Evolutionary conservation across 2,888 invertebrate species (phyloP).

Genomic region (Adelphocoris suturalis): DNA sequence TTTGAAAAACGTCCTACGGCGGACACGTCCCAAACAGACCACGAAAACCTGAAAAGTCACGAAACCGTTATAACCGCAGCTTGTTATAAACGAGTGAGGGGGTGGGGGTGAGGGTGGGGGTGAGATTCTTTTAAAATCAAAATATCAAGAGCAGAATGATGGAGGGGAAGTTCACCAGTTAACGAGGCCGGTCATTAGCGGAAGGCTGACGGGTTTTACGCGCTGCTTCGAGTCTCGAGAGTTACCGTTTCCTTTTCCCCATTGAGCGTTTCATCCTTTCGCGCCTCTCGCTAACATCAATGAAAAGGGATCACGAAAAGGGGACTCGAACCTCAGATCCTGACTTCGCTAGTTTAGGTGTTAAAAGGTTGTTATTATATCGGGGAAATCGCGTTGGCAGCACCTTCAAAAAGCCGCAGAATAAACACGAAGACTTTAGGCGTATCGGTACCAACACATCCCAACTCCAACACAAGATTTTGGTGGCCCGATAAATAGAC

Average conservation of each 20-base stretch:
- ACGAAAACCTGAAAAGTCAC: too few species aligned
- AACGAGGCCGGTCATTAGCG: slow-evolving; percentile 13
- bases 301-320: not conserved
- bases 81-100: not conserved
- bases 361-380: not conserved
- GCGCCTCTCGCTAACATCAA: not conserved
- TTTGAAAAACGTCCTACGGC: too few species aligned
- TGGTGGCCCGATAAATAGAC: too few species aligned
- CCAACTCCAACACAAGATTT: too few species aligned
- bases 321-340: not conserved
- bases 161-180: not conserved
- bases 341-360: not conserved
- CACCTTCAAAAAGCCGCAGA: not conserved
- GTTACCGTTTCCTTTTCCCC: not conserved
- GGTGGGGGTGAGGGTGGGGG: too few species aligned
- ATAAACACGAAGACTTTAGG: too few species aligned
- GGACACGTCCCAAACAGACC: too few species aligned
- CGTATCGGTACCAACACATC: too few species aligned
- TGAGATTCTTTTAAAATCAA: not conserved
- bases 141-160: not conserved
- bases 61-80: not conserved
- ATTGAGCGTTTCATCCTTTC: slow-evolving; percentile 1
- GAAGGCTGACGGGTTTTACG: not conserved
- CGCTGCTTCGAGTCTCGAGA: not conserved
- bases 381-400: not conserved